These are phyloP conservation scores for Dromaius novaehollandiae DNA, from an alignment of 2,113 vertebrate species.

Conservation along the genomic window DNA sequence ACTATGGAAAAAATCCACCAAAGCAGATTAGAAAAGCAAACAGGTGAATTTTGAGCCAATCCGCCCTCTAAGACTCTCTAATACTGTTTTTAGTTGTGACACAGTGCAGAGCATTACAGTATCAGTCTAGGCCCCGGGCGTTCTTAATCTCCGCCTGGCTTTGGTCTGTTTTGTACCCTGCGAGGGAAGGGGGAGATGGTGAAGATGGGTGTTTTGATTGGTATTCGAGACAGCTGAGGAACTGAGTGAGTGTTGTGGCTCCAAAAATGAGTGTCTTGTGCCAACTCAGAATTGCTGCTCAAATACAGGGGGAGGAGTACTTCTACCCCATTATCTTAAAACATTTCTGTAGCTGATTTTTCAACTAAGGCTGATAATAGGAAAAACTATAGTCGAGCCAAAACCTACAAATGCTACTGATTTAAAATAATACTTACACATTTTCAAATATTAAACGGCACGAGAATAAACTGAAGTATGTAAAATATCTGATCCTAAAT, in stretches of 20 bases:
- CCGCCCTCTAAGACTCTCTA: rapidly evolving
- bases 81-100: background rate
- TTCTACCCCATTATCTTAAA: background rate
- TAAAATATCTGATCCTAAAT: slow-evolving; percentile 54
- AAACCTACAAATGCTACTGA: slow-evolving; percentile 44
- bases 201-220: background rate
- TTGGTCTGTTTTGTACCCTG: background rate
- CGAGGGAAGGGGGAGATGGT: background rate
- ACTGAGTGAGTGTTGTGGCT: background rate
- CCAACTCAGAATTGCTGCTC: slow-evolving; percentile 35
- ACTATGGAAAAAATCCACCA: background rate
- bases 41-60: background rate
- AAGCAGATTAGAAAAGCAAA: background rate
- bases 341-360: slow-evolving; percentile 51
- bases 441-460: slow-evolving; percentile 46
- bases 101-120: rapidly evolving
- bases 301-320: background rate
- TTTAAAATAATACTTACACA: slow-evolving; percentile 46
- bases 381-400: slow-evolving; percentile 50
- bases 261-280: background rate
- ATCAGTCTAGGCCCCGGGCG: rapidly evolving
- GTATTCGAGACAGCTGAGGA: background rate
- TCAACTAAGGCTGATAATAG: slow-evolving; percentile 30
- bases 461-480: slow-evolving; percentile 37
- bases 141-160: background rate